Base-by-base conservation (phyloP, 2,888 invertebrate species). In the Escarpia spicata region DNA sequence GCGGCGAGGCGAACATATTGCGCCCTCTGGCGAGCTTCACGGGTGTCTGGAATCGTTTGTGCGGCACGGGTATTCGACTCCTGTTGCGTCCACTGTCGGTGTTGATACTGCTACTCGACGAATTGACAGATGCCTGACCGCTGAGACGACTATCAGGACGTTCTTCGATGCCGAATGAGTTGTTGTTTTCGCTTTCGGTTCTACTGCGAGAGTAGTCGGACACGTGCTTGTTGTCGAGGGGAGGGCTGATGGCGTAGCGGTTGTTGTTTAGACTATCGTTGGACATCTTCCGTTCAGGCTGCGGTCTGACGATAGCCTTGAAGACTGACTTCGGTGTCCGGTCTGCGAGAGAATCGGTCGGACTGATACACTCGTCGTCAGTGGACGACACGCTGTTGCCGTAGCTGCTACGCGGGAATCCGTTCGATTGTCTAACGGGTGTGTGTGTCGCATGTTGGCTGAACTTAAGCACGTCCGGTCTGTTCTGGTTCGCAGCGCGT, bases 341-440 rank as follows among this genome's bases (percentile, higher is more conserved):
- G 75, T 75, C 75, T 4, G 75, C 19, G 26, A 75, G 75, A 75
- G 75, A 75, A 26, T 75, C 75, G 75, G 75, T 75, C 75, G 75
- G 75, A 75, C 75, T 75, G 19, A n/a, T 75, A 6, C 75, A 75
- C 4, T 75, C 75, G 75, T 75, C 75, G 75, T 75, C 75, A 19
- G 75, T 75, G 19, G 75, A 75, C n/a, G 75, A 75, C 75, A 75
- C 75, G 75, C 75, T 75, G 75, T 75, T 75, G 75, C 75, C 75
- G 26, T 26, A n/a, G 26, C 75, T 15, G 19, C 75, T 15, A 2
- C 75, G 75, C 75, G 75, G 75, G 26, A 75, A n/a, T 75, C 75
- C 75, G 26, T 75, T 75, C n/a, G 75, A 6, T 26, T 75, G 75
- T 0, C 75, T 75, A 2, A 26, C 6, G 6, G 75, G 75, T 2